Evolutionary conservation across 2,797 vertebrate genomes (phyloP), one percentile per base, ranked within the genome.

Genomic region (Tinamus major): DNA sequence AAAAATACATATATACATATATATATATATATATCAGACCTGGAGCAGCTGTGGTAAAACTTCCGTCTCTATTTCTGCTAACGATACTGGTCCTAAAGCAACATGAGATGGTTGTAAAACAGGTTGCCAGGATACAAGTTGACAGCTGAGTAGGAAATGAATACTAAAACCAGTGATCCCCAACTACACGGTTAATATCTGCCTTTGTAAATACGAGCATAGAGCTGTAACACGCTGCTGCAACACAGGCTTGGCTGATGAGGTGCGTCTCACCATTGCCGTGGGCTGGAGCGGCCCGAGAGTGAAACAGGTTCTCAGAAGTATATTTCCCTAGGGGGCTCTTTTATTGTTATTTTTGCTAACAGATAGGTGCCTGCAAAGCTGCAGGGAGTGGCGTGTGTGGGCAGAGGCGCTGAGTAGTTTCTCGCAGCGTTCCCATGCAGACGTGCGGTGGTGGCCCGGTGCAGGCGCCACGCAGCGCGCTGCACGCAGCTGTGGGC

Each of bases 311-410:
- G 80, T 95, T 91, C 90, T 87, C 85, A 88, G 82, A 88, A 84
- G 87, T 64, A 3, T 72, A 53, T 93, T 95, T 94, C 88, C 87
- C 85, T 90, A 91, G 88, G 90, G 87, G 74, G 61, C 75, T 89
- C 88, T 94, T 93, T 97, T 85, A 75, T 92, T 96, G 93, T 92
- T 96, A 86, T 95, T 96, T 95, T 94, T 94, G 69, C 82, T 94
- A 90, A 80, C 94, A 85, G 69, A 27, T 91, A 87, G 67, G 79
- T 93, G 90, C 91, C 94, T 82, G 67, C 76, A 69, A 81, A 93
- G 92, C 44, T 91, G 87, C 76, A 86, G 93, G 96, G 94, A 78
- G 95, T 89, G 85, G 93, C 55, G 35, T 41, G 79, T 92, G 89
- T 84, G 89, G 92, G 90, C 39, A 89, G 95, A 9, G 65, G 85